Percentiles rank a stretch among this genome's conserved stretches.
Conservation (phyloP, 2,888 invertebrate species). For the Gymnosoma rotundatum region DNA sequence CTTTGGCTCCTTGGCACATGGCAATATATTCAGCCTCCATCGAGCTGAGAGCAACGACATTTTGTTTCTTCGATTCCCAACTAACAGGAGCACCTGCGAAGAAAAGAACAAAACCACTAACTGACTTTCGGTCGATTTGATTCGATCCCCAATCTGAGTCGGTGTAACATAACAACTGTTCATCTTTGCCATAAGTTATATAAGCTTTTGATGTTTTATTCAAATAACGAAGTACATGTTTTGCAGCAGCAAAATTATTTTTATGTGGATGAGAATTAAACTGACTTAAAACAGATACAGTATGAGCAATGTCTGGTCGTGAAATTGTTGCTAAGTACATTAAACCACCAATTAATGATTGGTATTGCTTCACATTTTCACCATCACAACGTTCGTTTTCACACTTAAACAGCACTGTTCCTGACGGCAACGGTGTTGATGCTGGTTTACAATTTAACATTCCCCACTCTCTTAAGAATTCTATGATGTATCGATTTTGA, state of each 20-base stretch:
- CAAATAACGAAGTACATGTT: slow-evolving; percentile 65
- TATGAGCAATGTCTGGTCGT: slow-evolving; percentile 66
- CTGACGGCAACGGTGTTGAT: too few relatives aligned
- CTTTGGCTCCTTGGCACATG: slow-evolving; percentile 64
- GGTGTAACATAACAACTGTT: slow-evolving; percentile 59
- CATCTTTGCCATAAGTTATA: slow-evolving; percentile 25
- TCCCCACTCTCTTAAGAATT: slow-evolving; percentile 42
- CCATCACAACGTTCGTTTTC: slow-evolving; percentile 40
- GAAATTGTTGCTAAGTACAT: too few relatives aligned
- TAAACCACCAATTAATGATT: slow-evolving; percentile 56
- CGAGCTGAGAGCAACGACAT: slow-evolving; percentile 57
- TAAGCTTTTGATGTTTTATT: slow-evolving; percentile 28
- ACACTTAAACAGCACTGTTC: slow-evolving; percentile 47
- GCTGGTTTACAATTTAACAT: slow-evolving; percentile 26
- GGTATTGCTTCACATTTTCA: slow-evolving; percentile 46
- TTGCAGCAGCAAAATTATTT: slow-evolving; percentile 69
- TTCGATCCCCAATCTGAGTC: slow-evolving; percentile 69
- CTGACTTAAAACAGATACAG: slow-evolving; percentile 57
- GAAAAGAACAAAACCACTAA: slow-evolving; percentile 58
- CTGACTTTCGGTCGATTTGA: slow-evolving; percentile 61
- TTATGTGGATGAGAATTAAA: slow-evolving; percentile 68
- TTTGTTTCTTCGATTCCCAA: slow-evolving; percentile 70
- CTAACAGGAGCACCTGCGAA: slow-evolving; percentile 55
- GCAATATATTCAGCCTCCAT: slow-evolving; percentile 71
- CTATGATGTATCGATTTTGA: not conserved